Percentiles rank a stretch among this genome's conserved stretches.
Conservation (phyloP, 2,113 vertebrate species). For the Corvus cornix region DNA sequence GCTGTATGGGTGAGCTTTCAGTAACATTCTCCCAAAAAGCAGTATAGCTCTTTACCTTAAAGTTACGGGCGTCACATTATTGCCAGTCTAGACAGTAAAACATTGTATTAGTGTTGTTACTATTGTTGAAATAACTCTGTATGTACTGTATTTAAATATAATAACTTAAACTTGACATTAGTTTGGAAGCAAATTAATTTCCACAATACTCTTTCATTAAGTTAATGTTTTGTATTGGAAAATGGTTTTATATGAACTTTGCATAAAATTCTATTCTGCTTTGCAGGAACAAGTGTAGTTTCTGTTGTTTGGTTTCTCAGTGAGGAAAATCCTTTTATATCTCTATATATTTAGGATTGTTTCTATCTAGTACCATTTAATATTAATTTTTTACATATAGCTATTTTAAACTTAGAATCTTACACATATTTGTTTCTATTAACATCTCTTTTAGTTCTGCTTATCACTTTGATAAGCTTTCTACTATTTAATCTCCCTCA, state of each 20-base stretch:
- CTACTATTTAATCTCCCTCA: not conserved
- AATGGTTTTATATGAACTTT: not conserved
- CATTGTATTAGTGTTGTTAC: not conserved
- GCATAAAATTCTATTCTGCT: not conserved
- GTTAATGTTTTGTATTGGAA: not conserved
- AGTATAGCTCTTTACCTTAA: not conserved
- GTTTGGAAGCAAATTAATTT: conserved; percentile 31
- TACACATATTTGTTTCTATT: not conserved
- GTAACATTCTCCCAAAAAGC: not conserved
- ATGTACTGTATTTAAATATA: not conserved
- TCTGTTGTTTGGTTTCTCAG: not conserved
- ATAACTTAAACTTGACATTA: not conserved
- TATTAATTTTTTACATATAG: not conserved
- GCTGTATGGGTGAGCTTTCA: not conserved
- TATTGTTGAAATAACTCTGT: not conserved
- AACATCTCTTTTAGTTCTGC: not conserved
- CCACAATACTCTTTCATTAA: not conserved
- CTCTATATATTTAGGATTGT: not conserved
- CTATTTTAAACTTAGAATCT: not conserved
- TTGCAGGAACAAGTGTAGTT: not conserved
- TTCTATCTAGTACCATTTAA: not conserved
- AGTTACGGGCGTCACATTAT: not conserved
- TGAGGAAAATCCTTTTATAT: not conserved
- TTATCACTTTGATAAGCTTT: not conserved
- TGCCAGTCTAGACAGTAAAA: not conserved